A percentile compares a stretch with the other conserved stretches of the same genome.
Conservation (phyloP, 2,888 invertebrate genomes). For the Melanophora roralis region DNA sequence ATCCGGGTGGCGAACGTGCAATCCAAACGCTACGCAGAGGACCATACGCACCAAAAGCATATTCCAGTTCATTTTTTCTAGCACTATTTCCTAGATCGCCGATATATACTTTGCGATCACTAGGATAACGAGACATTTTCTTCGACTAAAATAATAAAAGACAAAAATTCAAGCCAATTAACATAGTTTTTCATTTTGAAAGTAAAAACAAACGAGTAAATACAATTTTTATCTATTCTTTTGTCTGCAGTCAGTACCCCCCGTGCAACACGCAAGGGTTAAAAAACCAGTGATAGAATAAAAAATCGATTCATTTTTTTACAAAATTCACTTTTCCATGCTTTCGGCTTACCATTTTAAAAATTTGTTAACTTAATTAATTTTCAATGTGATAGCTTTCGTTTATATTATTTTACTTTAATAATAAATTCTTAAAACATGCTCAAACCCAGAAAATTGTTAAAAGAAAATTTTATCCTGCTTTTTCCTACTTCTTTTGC, state of each 20-base stretch:
- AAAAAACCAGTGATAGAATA: slow-evolving; percentile 34
- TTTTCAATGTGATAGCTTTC: slow-evolving; percentile 21
- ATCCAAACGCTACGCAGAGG: slow-evolving; percentile 97
- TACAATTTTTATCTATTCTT: slow-evolving; percentile 55
- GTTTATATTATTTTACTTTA: slow-evolving; percentile 23
- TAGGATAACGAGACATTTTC: slow-evolving; percentile 78
- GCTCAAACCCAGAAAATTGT: slow-evolving; percentile 52
- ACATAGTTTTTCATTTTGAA: not conserved
- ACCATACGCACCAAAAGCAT: slow-evolving; percentile 95
- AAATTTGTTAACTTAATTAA: not conserved
- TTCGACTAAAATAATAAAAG: slow-evolving; percentile 61
- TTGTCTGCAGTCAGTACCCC: slow-evolving; percentile 55
- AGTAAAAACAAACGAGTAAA: slow-evolving; percentile 50
- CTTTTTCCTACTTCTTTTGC: slow-evolving; percentile 43
- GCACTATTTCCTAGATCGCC: slow-evolving; percentile 95
- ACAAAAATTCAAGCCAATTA: slow-evolving; percentile 3
- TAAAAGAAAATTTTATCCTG: slow-evolving; percentile 52
- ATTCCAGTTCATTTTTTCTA: slow-evolving; percentile 94
- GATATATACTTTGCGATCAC: slow-evolving; percentile 96
- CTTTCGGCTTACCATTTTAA: slow-evolving; percentile 49
- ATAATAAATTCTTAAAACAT: slow-evolving; percentile 49
- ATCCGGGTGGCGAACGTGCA: slow-evolving; percentile 94
- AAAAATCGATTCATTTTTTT: slow-evolving; percentile 56
- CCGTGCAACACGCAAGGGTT: slow-evolving; percentile 53
- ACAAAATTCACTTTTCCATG: not conserved